Evolutionary conservation across 1,140 invertebrate genomes (phyloP).

Genomic region (Achatina immaculata): DNA sequence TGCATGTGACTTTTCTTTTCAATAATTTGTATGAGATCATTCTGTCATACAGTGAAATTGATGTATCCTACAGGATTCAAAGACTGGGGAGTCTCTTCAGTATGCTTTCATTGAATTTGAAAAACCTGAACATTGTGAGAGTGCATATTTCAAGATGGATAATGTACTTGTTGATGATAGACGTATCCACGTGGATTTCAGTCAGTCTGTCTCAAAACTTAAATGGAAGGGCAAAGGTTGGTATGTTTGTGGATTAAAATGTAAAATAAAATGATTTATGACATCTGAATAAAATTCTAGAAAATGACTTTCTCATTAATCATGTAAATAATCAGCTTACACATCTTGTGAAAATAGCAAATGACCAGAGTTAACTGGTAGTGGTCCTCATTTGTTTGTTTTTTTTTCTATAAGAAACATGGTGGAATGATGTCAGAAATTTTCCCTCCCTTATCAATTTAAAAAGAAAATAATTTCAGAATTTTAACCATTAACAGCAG

Average conservation of each 20-base stretch:
- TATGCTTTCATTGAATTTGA: slow-evolving; percentile 99
- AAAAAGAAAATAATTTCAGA: no score
- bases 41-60: background rate
- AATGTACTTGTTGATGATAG: slow-evolving; percentile 99
- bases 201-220: slow-evolving; percentile 93
- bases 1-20: no score
- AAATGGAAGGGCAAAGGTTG: slow-evolving; percentile 42
- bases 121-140: slow-evolving; percentile 94
- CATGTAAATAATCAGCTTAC: no score
- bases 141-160: slow-evolving; percentile 99
- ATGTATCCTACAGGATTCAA: slow-evolving; percentile 77
- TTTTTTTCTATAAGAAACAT: background rate
- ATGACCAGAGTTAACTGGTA: background rate
- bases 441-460: background rate
- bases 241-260: background rate
- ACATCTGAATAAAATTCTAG: background rate
- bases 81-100: slow-evolving; percentile 94
- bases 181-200: slow-evolving; percentile 99
- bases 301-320: background rate
- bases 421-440: background rate
- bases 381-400: background rate
- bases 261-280: background rate
- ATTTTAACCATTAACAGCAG: no score
- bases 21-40: no score
- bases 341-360: background rate